Evolutionary conservation across 2,113 vertebrate species (phyloP), one percentile per base, ranked within the genome.

Genomic region (Nerophis lumbriciformis): DNA sequence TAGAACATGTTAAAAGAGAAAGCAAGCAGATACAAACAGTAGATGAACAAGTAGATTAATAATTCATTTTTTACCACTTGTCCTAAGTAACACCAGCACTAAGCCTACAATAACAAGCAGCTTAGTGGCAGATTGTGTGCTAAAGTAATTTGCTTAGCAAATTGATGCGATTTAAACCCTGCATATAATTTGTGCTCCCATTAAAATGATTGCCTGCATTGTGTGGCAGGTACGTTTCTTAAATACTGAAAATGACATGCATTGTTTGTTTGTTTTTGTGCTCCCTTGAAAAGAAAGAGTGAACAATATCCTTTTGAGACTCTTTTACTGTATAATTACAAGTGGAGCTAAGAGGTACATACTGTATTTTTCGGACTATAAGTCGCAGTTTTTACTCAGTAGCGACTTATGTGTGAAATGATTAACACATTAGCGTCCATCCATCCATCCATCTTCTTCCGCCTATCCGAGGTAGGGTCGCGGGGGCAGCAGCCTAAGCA

Each of bases 111-210:
- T 52, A 56, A 21, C 48, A 59, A 12, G 5, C 13, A 4, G 44
- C 66, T 66, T 63, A 72, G 37, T 14, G 56, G 45, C 35, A 50
- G 52, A 68, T 73, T 81, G 78, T 73, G 77, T 63, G 48, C 59
- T 55, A 36, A 38, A 50, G 45, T 72, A 42, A 76, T 90, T 89
- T 88, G 79, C 65, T 73, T 79, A 49, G 47, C 66, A 86, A 80
- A 80, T 63, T 71, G 71, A 76, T 59, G 36, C 70, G 77, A 75
- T 79, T 78, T 70, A 55, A 60, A 55, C 54, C 49, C 71, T 45
- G 42, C 42, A 45, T 11, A 12, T 45, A 45, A 45, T 45, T 12
- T 45, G 42, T 45, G 42, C 42, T 42, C 39, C 39, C 39, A 9
- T 42, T 8, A 42, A 9, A 42, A 11, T 8, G 10, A 12, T 45